Percentiles rank a stretch among this genome's conserved stretches.
Conservation (phyloP, 2,113 vertebrate species). For the Burhinus bistriatus region DNA sequence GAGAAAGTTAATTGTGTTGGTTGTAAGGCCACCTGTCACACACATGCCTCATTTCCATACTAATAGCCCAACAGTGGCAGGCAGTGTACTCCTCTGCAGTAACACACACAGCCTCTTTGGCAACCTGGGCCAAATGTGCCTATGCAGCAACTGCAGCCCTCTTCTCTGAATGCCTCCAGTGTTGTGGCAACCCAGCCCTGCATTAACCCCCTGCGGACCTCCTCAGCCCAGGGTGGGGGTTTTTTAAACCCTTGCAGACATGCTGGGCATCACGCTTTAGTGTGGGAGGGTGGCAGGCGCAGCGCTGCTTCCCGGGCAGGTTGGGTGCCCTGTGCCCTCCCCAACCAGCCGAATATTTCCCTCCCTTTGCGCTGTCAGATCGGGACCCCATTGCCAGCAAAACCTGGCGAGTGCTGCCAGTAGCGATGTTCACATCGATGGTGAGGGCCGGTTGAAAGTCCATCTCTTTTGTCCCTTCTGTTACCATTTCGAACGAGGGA, state of each 20-base stretch:
- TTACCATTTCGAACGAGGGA: not conserved
- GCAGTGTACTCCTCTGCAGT: constrained; percentile 79
- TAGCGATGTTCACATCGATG: not conserved
- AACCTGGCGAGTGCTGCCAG: not conserved
- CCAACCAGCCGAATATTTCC: rapidly evolving
- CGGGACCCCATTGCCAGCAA: not conserved
- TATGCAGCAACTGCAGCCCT: constrained; percentile 70
- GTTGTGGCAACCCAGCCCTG: constrained; percentile 44
- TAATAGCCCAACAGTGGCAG: constrained; percentile 88
- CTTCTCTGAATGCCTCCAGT: constrained; percentile 67
- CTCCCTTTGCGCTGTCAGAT: not conserved
- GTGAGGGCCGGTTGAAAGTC: not conserved
- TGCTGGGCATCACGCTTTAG: not conserved
- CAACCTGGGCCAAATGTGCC: constrained; percentile 78
- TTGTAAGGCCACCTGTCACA: constrained; percentile 95
- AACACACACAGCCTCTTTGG: constrained; percentile 75
- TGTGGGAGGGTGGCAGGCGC: rapidly evolving
- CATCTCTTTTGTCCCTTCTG: not conserved
- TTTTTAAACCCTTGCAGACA: not conserved
- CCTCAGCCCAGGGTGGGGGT: not conserved
- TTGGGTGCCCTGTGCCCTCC: rapidly evolving
- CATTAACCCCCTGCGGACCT: constrained; percentile 42
- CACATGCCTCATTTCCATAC: constrained; percentile 93
- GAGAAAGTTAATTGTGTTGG: constrained; percentile 94
- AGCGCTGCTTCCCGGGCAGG: not conserved